phyloP scores from a whole-genome alignment of 2,888 invertebrate species.

The Athetis lepigone region DNA sequence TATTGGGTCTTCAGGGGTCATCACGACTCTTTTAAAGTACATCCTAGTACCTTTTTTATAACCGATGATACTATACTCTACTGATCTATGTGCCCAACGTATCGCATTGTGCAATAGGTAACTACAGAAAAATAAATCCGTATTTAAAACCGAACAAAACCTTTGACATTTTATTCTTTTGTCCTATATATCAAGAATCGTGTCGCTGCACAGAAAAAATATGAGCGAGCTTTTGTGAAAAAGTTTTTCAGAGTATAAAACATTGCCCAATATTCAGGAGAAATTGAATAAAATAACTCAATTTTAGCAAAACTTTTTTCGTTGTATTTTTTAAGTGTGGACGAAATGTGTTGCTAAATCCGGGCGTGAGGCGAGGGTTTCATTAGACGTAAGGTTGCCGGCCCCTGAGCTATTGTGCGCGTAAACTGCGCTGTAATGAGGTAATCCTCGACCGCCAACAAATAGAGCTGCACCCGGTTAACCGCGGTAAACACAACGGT shows the following conservation, averaged over 20 bases:
- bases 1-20: too few relatives aligned
- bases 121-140: conserved; percentile 6
- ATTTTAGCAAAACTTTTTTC: conserved; percentile 5
- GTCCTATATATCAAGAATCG: conserved; percentile 24
- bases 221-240: conserved; percentile 48
- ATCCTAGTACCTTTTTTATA: too few relatives aligned
- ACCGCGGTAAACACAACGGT: conserved; percentile 41
- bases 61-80: too few relatives aligned
- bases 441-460: conserved; percentile 40
- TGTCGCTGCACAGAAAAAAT: conserved; percentile 36
- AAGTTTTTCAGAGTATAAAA: conserved; percentile 40
- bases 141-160: conserved; percentile 37
- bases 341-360: conserved; percentile 30
- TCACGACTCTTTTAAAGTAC: too few relatives aligned
- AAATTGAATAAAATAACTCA: conserved; percentile 34
- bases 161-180: conserved; percentile 35
- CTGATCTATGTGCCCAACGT: background rate
- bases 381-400: conserved; percentile 45
- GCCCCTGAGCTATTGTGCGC: conserved; percentile 35
- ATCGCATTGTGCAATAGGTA: conserved; percentile 15
- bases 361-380: conserved; percentile 29
- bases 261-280: conserved; percentile 21
- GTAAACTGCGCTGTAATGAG: conserved; percentile 46
- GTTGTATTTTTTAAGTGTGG: conserved; percentile 1
- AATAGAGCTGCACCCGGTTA: conserved; percentile 51